Base-by-base conservation (phyloP, 2,113 vertebrate genomes). In the Pao palembangensis region DNA sequence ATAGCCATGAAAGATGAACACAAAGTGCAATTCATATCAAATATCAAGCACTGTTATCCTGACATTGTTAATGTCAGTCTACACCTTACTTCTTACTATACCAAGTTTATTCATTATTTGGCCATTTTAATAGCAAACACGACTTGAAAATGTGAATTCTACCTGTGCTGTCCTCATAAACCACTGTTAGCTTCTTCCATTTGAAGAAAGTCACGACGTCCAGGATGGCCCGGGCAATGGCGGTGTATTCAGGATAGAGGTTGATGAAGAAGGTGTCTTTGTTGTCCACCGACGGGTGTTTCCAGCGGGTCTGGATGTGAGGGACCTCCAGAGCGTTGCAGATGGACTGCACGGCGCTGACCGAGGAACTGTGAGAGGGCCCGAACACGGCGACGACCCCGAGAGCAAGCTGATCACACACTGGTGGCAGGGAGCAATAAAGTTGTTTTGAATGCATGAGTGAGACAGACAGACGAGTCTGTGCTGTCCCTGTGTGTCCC, bases 121-220 rank as follows among this genome's bases (percentile, higher is more conserved):
- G 25, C 25, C 5, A 3, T 43, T 43, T 13, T 14, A 43, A 13
- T 14, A 43, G 41, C 41, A 43, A 43, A 15, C 41, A 28, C 25
- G 43, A 44, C 8, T 34, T 5, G 5, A 38, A 49, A 21, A 14
- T 21, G 10, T 7, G 0, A 11, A 49, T 21, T 85, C 59, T 85
- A 96, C 97, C 94, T 67, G 94, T 95, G 85, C 96, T 97, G 86
- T 99, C 97, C 88, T 99, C 95, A 8, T 99, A 99, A 2, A 98
- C 94, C 68, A 99, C 93, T 0, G 97, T 98, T 23, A 98, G 84
- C 1, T 92, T 92, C 58, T 91, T 95, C 97, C 97, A 99, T 71
- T 93, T 96, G 85, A 94, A 96, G 80, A 96, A 94, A 1, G 94
- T 92, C 57, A 98, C 96, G 15, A 99, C 89, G 57, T 98, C 96